Base-by-base conservation (phyloP, 2,113 vertebrate genomes). In the Sylvietta virens region DNA sequence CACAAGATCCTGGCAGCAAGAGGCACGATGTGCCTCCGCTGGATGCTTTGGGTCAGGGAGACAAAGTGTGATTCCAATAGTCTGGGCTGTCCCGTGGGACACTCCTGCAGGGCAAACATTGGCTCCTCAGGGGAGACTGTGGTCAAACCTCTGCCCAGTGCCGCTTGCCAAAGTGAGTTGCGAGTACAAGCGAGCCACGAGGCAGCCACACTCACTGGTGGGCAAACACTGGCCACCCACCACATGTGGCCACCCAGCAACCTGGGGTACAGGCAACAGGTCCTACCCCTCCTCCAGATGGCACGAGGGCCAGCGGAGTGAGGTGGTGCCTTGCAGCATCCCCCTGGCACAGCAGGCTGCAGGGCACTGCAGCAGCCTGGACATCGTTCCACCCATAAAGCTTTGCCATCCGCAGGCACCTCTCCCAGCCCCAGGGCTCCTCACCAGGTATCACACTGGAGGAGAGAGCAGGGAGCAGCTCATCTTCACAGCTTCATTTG, bases 241-340 rank as follows among this genome's bases (percentile, higher is more conserved):
- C 23, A 16, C 2, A 1, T 5, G 0, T 0, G 1, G 39, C 39
- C 40, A 28, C 6, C 0, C 0, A 0, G 9, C 5, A 28, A 70
- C 31, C 13, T 31, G 0, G 3, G 0, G 3, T 58, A 22, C 6
- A 24, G 33, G 28, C 47, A 78, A 54, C 76, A 26, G 56, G 2
- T 65, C 35, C 50, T 20, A 15, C 6, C 15, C 40, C 40, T 66
- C 37, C 62, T 45, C 65, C 54, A 28, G 44, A 22, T 3, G 31
- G 37, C 65, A 22, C 0, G 0, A 12, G n/a, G 40, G 35, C 48
- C 30, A 19, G 51, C 1, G 0, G 7, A 37, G 33, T 11, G 39
- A 77, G 54, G 14, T 10, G 16, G 27, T 27, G 28, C n/a, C 61
- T 18, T 42, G 37, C 39, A 65, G 47, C 37, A 37, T 33, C 33